Base-by-base conservation (phyloP, 2,797 vertebrate species). In the Acanthiza pusilla region DNA sequence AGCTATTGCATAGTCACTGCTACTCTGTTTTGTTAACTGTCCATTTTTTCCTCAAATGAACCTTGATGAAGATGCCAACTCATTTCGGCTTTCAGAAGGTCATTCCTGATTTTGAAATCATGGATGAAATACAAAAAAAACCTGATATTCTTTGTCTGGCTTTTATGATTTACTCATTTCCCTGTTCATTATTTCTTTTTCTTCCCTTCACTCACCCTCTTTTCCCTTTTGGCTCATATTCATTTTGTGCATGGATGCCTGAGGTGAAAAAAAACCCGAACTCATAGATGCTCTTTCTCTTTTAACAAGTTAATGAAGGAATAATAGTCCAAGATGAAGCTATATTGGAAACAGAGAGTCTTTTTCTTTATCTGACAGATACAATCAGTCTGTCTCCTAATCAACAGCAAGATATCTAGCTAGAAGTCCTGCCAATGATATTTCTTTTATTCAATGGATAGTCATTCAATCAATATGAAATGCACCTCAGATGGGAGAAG, bases 41-140 rank as follows among this genome's bases (percentile, higher is more conserved):
- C 85, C 71, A 72, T 95, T 96, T 91, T 92, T 93, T 61, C 77
- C 95, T 96, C 93, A 94, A 91, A 95, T 95, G 90, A 96, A 96
- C 96, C 87, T 93, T 94, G 66, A 21, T 91, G 70, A 91, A 95
- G 84, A 91, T 90, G 87, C 55, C 82, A 74, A 83, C 47, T 88
- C 66, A 94, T 93, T 95, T 94, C 68, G 81, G 73, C 43, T 88
- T 90, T 76, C 65, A 91, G 73, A 91, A 86, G 68, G 84, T 91
- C 82, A 93, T 42, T 90, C 70, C 40, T 77, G 65, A 73, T 77
- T 91, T 76, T 79, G 66, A 93, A 94, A 71, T 61, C 48, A 82
- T 29, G 57, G 66, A 71, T 70, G n/a, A 88, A 89, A 91, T 87
- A 70, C 3, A 80, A 82, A 91, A 86, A 79, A 40, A 53, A 72